Evolutionary conservation across 2,797 vertebrate species (phyloP).

Genomic region (Anguilla obscura): DNA sequence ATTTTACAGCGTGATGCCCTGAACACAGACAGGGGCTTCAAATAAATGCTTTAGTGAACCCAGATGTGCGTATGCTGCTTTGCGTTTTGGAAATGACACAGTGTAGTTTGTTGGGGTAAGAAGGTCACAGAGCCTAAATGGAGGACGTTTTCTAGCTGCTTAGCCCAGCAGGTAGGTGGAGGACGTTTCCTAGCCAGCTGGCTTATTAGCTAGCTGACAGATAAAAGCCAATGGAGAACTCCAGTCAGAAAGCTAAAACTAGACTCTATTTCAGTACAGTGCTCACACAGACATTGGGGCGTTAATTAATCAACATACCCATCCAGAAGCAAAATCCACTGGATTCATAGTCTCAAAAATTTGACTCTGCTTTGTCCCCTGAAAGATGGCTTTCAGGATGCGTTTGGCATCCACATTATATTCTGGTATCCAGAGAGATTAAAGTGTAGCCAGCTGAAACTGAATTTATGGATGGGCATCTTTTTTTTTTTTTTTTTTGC

Average conservation of each 20-base stretch:
- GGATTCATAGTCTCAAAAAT: background rate
- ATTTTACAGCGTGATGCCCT: background rate
- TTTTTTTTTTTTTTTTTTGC: background rate
- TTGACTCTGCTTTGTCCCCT: too few relatives aligned
- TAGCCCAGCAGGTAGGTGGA: background rate
- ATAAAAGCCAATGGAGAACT: background rate
- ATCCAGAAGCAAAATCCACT: background rate
- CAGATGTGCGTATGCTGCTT: background rate
- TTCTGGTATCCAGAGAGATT: background rate
- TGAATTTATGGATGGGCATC: background rate
- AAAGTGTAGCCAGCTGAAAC: background rate
- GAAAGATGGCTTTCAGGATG: background rate
- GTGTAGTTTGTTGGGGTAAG: background rate
- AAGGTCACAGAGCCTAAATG: background rate
- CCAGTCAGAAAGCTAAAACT: background rate
- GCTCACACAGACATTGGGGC: background rate
- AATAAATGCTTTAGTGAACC: background rate
- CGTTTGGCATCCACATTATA: background rate
- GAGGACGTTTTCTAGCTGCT: background rate
- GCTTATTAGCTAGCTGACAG: background rate
- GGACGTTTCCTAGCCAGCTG: background rate
- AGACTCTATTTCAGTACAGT: background rate
- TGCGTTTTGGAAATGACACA: background rate
- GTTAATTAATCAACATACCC: background rate
- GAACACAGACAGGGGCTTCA: background rate